Evolutionary conservation across 2,888 invertebrate species (phyloP).

Genomic region (Lucinisca nassula): DNA sequence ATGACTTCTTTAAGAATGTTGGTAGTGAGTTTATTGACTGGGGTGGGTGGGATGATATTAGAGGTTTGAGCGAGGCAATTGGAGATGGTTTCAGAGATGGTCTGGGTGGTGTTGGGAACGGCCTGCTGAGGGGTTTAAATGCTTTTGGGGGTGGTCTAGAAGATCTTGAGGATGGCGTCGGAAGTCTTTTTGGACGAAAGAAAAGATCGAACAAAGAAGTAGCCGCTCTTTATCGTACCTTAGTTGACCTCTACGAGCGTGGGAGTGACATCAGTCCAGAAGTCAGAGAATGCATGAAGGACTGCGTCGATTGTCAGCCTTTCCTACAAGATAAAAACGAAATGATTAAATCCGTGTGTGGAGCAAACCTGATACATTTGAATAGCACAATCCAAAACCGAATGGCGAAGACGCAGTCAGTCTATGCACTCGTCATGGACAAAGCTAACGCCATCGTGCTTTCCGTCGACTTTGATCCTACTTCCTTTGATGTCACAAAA

Average conservation of each 20-base stretch:
- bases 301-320: not conserved
- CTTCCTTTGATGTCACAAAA: not conserved
- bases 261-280: not conserved
- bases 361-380: not conserved
- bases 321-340: not conserved
- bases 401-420: too few relatives aligned
- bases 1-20: not conserved
- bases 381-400: not conserved
- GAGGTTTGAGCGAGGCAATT: not conserved
- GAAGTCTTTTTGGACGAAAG: not conserved
- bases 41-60: not conserved
- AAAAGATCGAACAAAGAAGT: not conserved
- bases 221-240: not conserved
- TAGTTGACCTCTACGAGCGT: not conserved
- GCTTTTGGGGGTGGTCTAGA: not conserved
- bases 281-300: not conserved
- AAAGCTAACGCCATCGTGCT: not conserved
- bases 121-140: too few relatives aligned
- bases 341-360: not conserved
- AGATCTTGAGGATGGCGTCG: too few relatives aligned
- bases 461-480: not conserved
- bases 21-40: not conserved
- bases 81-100: not conserved
- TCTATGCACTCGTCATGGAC: not conserved
- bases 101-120: too few relatives aligned